Conservation (phyloP, 2,797 vertebrate genomes). For the Malurus leucopterus region DNA sequence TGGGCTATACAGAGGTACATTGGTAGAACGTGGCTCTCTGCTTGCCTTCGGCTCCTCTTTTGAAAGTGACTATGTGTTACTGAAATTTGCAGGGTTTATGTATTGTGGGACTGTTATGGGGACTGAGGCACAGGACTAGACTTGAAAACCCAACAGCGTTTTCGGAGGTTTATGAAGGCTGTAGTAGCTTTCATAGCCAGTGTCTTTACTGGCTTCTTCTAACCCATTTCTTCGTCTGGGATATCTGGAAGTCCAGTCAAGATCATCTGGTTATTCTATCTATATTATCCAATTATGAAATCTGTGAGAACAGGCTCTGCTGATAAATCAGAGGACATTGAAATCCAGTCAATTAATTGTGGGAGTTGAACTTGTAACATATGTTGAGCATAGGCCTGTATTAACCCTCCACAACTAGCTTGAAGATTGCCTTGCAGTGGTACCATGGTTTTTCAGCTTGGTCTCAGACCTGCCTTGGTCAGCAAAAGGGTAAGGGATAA, state of each 20-base stretch:
- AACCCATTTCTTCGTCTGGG: neutral
- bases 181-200: fast-evolving
- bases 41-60: neutral
- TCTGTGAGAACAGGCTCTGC: neutral
- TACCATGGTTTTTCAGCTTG: neutral
- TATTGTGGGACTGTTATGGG: neutral
- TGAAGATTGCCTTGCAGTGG: neutral
- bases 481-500: neutral
- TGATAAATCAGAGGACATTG: neutral
- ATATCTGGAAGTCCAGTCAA: neutral
- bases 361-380: neutral
- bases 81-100: neutral
- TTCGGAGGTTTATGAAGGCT: neutral
- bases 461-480: neutral
- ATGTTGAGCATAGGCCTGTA: neutral
- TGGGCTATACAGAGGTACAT: neutral
- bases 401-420: neutral
- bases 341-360: neutral
- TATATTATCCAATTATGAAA: neutral
- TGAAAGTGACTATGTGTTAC: neutral
- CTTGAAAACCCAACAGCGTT: neutral
- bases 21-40: neutral
- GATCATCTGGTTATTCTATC: neutral
- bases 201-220: neutral
- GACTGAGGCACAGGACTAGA: neutral